Base-by-base conservation (phyloP, 2,888 invertebrate species). In the Phrixothrix hirtus region DNA sequence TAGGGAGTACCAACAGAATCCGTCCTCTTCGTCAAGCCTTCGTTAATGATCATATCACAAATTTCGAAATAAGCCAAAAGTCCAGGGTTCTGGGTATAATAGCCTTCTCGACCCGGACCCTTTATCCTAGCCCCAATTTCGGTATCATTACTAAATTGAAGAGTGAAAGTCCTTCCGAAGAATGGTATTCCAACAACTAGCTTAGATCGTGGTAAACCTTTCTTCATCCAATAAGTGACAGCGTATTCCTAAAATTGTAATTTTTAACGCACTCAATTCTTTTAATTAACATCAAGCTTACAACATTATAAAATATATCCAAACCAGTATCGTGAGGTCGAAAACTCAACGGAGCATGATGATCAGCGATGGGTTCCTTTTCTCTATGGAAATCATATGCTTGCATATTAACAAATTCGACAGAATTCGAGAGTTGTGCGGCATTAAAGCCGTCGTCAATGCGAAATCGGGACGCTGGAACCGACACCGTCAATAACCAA, bases 21-120 rank as follows among this genome's bases (percentile, higher is more conserved):
- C 7, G 80, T 59, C 14, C 61, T 52, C 36, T 58, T 59, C 11
- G 51, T 58, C 69, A 72, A 73, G 1, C 69, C 71, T 56, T 73
- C 73, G 42, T 72, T 70, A 21, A 69, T 58, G 3, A 75, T 63
- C 65, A 72, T 63, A 14, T 73, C 73, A 55, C 78, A 77, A 38
- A 88, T 85, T 79, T 90, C 89, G 65, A 86, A 89, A 67, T 87
- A 89, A 0, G 89, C 83, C 32, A 89, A 69, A 59, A 83, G 76
- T 56, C 89, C 89, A 43, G 81, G 81, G 15, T 80, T 83, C 66
- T 84, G 83, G 0, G 88, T 88, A 65, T 86, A 87, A 37, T 78
- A 71, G 1, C 87, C 88, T 64, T 84, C 82, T 0, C 79, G 76
- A 0, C 88, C 88, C 64, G 82, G 82, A 0, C 85, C 86, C 37